A percentile compares a stretch with the other conserved stretches of the same genome.
Conservation (phyloP, 2,888 invertebrate species). For the Platypus cylindrus region DNA sequence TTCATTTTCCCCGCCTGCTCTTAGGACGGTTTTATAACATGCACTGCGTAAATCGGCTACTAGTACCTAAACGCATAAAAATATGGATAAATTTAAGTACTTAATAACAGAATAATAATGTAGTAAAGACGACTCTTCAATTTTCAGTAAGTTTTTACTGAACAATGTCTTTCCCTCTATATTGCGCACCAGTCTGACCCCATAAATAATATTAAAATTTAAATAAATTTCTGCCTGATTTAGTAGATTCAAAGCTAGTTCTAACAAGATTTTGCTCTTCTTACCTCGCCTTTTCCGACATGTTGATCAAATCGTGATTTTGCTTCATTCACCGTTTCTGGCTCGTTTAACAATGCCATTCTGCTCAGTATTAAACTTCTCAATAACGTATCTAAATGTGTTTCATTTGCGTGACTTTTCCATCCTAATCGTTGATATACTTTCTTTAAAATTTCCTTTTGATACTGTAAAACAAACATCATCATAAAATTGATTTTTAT, state of each 20-base stretch:
- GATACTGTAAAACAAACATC: slow-evolving; percentile 39
- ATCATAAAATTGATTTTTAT: neutral
- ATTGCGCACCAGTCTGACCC: too few species aligned
- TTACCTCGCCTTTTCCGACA: slow-evolving; percentile 49
- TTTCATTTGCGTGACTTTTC: slow-evolving; percentile 66
- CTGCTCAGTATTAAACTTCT: slow-evolving; percentile 72
- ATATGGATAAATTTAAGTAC: too few species aligned
- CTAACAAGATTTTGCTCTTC: too few species aligned
- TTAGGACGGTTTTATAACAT: slow-evolving; percentile 74
- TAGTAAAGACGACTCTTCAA: too few species aligned
- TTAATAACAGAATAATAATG: too few species aligned
- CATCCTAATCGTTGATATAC: slow-evolving; percentile 70
- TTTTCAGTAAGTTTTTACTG: too few species aligned
- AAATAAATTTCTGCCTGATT: too few species aligned
- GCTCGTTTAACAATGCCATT: slow-evolving; percentile 70
- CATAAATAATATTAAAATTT: too few species aligned
- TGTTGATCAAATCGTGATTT: slow-evolving; percentile 47
- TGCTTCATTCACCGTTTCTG: slow-evolving; percentile 66
- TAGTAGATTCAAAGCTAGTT: too few species aligned
- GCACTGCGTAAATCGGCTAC: slow-evolving; percentile 76
- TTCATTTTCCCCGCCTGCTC: slow-evolving; percentile 54
- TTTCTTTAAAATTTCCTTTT: slow-evolving; percentile 57
- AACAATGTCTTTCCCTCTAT: too few species aligned
- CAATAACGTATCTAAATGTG: slow-evolving; percentile 75
- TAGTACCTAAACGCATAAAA: slow-evolving; percentile 25